Evolutionary conservation across 1,140 invertebrate species (phyloP), one percentile per base, ranked within the genome.

Genomic region (Drosophila ironensis): DNA sequence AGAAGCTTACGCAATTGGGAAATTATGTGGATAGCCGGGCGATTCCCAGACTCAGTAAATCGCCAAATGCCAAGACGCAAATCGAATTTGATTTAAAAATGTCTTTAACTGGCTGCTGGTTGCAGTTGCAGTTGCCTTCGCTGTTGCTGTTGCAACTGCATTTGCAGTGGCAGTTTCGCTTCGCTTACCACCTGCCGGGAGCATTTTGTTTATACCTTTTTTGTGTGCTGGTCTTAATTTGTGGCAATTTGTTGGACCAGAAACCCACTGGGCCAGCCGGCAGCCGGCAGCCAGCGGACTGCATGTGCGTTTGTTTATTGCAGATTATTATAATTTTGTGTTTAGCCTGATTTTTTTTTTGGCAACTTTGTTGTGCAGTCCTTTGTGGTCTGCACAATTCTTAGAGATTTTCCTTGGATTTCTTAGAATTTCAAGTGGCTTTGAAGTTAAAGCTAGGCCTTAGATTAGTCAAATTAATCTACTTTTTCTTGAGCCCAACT

Each of bases 11-110:
- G 73, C 73, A 76, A 72, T 53, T 53, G 11, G n/a, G 12, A 48
- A 50, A 72, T 24, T 11, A 48, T 38, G 48, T 63, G 56, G 2
- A 63, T 11, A 48, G 22, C 22, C 50, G 38, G 22, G 16, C 20
- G 24, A 57, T 77, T 77, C 60, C 68, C 74, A 77, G 61, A 48
- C 53, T 66, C 72, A 7, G 59, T 56, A 54, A 68, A 53, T 61
- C 33, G 35, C 14, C 60, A 66, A 77, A 71, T 64, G 66, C 42
- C 59, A 45, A 60, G 56, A 60, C 52, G 48, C 70, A 80, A 82
- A 77, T 81, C 68, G 72, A 81, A 73, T 77, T 81, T 77, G 72
- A 82, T 77, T 80, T 69, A 70, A 73, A 77, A 61, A 52, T 80
- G 48, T 74, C 59, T 69, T 44, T 64, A 64, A 44, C 71, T 27